Base-by-base conservation (phyloP, 2,113 vertebrate species). In the Heloderma charlesbogerti region DNA sequence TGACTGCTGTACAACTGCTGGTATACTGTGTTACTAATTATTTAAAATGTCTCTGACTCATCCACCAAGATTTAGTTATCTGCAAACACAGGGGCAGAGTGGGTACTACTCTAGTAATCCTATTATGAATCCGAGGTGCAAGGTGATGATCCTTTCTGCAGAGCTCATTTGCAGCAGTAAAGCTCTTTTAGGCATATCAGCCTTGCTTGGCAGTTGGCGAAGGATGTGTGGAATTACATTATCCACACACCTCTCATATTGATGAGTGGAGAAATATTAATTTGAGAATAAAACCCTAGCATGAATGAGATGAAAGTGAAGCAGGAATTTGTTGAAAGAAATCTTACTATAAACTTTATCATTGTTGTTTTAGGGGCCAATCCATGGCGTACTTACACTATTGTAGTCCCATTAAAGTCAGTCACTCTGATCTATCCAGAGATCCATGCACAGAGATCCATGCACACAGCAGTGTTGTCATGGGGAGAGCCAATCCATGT, bases 181-280 rank as follows among this genome's bases (percentile, higher is more conserved):
- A 31, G 91, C 22, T 91, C 88, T 7, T 84, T 92, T 91, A 85
- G 69, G n/a, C 12, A 6, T 88, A 90, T 45, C 34, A 86, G 5
- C 20, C 34, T 66, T 45, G 45, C 72, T 57, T 48, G 63, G 79
- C 31, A 29, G 85, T 48, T 89, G 84, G 12, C 60, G 88, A 79
- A 93, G 90, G 5, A 0, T 86, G n/a, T 43, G 20, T 4, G 1
- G 15, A 20, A 89, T 92, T 91, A 40, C 2, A 40, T 75, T 84
- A 77, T 60, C 83, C 88, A 3, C 2, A 25, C 15, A 40, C 27
- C 78, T 87, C 1, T 84, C 87, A 85, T 10, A 6, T 3, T 71
- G 81, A 87, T 84, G 83, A 94, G 88, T 43, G 72, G 18, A 29
- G 81, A 60, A 3, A 0, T 9, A 1, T 12, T 51, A 72, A 69